Conservation (phyloP, 2,797 vertebrate species). For the Hippocampus kuda region DNA sequence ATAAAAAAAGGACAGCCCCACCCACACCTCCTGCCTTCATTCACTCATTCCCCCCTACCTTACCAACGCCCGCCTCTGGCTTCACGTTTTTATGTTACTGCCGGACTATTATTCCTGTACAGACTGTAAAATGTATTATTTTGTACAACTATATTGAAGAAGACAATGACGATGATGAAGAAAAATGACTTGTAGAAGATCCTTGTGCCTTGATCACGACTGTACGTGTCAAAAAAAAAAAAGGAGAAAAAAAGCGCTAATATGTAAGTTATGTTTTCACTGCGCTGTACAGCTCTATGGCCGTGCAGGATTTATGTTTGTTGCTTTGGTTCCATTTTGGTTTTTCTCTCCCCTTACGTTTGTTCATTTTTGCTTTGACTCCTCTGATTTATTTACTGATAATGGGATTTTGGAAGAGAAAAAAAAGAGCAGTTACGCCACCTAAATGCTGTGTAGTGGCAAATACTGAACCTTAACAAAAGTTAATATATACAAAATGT, state of each 20-base stretch:
- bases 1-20: slow-evolving; percentile 1
- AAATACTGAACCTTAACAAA: slow-evolving; percentile 59
- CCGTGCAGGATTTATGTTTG: slow-evolving; percentile 61
- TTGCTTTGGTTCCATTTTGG: slow-evolving; percentile 18
- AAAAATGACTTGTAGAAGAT: slow-evolving; percentile 80
- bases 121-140: slow-evolving; percentile 99
- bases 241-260: slow-evolving; percentile 66
- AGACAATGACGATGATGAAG: slow-evolving; percentile 71
- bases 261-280: slow-evolving; percentile 78
- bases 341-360: background rate
- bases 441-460: slow-evolving; percentile 74
- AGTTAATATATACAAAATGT: slow-evolving; percentile 63
- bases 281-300: slow-evolving; percentile 84
- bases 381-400: slow-evolving; percentile 41
- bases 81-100: slow-evolving; percentile 78
- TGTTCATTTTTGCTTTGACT: background rate
- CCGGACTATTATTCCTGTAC: slow-evolving; percentile 97
- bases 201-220: slow-evolving; percentile 96
- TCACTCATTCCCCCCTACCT: slow-evolving; percentile 43
- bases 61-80: slow-evolving; percentile 24
- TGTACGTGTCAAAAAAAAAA: slow-evolving; percentile 74
- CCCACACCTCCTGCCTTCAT: slow-evolving; percentile 41
- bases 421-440: slow-evolving; percentile 54
- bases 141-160: slow-evolving; percentile 95
- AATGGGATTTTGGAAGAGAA: slow-evolving; percentile 31